Conservation (phyloP, 2,797 vertebrate genomes). For the Tinamus major region DNA sequence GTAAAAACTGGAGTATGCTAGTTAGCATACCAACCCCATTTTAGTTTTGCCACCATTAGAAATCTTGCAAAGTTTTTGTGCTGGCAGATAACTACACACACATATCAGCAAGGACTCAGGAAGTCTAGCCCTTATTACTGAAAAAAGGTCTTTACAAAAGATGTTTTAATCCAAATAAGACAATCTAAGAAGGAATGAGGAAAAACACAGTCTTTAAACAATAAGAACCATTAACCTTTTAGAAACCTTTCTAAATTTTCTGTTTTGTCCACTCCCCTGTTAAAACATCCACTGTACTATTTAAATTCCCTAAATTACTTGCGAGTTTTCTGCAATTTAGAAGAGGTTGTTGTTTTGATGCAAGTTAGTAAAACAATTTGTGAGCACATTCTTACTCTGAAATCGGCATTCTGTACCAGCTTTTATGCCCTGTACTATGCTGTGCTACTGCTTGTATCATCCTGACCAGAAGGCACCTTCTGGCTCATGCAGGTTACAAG, state of each 20-base stretch:
- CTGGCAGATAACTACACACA: background rate
- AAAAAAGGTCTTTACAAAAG: background rate
- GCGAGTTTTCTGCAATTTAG: background rate
- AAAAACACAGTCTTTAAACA: background rate
- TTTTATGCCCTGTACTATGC: background rate
- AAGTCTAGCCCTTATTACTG: background rate
- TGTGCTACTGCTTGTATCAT: accelerated
- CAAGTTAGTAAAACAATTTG: background rate
- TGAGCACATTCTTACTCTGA: background rate
- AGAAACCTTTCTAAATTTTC: background rate
- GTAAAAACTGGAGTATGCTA: background rate
- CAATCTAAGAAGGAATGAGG: background rate
- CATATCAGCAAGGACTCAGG: background rate
- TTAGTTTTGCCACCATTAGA: background rate
- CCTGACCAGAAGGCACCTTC: accelerated
- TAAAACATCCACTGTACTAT: background rate
- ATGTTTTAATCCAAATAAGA: background rate
- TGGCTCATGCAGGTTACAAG: accelerated
- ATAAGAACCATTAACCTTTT: background rate
- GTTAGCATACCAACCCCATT: background rate
- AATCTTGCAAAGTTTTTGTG: background rate
- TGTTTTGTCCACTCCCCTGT: background rate
- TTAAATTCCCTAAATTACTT: background rate
- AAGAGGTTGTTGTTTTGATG: background rate
- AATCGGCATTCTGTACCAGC: background rate